Evolutionary conservation across 2,113 vertebrate species (phyloP), one percentile per base, ranked within the genome.

Genomic region (Girardinichthys multiradiatus): DNA sequence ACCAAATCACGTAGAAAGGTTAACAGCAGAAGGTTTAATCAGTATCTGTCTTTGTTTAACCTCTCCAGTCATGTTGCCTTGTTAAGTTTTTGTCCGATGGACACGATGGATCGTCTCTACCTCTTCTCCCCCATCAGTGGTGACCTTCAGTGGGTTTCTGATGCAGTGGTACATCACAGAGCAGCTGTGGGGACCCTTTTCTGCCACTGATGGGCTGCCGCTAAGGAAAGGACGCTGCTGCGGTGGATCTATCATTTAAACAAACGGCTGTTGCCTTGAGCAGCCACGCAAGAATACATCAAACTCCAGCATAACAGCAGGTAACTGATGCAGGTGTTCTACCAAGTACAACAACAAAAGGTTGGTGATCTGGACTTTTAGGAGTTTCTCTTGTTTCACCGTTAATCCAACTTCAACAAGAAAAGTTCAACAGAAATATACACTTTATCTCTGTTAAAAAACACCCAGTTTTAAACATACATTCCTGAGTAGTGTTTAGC

Each of bases 161-260:
- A 89, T 87, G 72, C 87, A 89, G 81, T 74, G 77, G 81, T 83
- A 85, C 45, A 61, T 90, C 90, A 64, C 64, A 69, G 15, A 17
- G 75, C 66, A 82, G 86, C 48, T 21, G 21, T 54, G 24, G 19
- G 45, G 48, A n/a, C 21, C 7, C 48, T 54, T 9, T 54, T 54
- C 48, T 54, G 86, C 71, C 33, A 27, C 60, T 72, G 78, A 82
- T 67, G 57, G 80, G 74, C 79, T 75, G 72, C 76, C 64, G 64
- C 86, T 62, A 78, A 81, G 84, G 83, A 90, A 91, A 91, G 91
- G 91, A 85, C 90, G 59, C 86, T 51, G 67, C 81, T 33, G 11
- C 75, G n/a, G 75, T 2, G 82, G 76, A 92, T 91, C 85, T 76
- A 90, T 93, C 92, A 93, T 74, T n/a, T 76, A 89, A 91, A 92